Conservation (phyloP, 1,140 invertebrate species). For the Magallana ariakensis region DNA sequence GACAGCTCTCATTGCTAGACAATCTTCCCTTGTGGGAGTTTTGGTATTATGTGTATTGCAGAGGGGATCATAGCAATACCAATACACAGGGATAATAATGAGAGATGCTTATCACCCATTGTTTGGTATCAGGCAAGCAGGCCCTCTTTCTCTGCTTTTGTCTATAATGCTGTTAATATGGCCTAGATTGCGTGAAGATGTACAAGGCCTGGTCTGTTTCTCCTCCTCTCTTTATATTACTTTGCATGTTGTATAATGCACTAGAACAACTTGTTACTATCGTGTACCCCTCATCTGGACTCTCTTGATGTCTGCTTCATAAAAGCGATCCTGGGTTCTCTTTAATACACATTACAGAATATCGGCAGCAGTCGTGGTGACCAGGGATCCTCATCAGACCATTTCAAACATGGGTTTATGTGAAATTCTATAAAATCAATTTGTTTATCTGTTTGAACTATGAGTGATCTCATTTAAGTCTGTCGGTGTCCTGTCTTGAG, state of each 20-base stretch:
- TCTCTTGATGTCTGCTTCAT: neutral
- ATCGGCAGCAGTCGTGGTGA: neutral
- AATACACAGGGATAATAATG: conserved; percentile 18
- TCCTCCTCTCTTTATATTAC: neutral
- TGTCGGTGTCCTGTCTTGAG: neutral
- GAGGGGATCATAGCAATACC: neutral
- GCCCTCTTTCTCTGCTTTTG: neutral
- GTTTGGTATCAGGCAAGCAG: neutral
- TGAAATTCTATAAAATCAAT: conserved; percentile 32
- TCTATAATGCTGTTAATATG: neutral
- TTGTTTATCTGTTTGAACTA: conserved; percentile 28
- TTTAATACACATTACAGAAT: neutral
- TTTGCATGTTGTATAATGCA: conserved; percentile 17
- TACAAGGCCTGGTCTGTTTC: neutral
- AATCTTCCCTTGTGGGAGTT: neutral
- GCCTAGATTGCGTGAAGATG: conserved; percentile 29
- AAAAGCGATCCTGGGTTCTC: no score
- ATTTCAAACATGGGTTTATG: conserved; percentile 2
- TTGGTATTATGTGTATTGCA: conserved; percentile 30
- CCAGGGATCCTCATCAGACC: neutral
- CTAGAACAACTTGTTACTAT: neutral
- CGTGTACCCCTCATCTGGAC: neutral
- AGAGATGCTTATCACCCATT: neutral
- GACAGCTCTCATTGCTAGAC: conserved; percentile 14
- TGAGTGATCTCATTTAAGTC: conserved; percentile 13